Conservation (phyloP, 2,888 invertebrate species). For the Empis livida region DNA sequence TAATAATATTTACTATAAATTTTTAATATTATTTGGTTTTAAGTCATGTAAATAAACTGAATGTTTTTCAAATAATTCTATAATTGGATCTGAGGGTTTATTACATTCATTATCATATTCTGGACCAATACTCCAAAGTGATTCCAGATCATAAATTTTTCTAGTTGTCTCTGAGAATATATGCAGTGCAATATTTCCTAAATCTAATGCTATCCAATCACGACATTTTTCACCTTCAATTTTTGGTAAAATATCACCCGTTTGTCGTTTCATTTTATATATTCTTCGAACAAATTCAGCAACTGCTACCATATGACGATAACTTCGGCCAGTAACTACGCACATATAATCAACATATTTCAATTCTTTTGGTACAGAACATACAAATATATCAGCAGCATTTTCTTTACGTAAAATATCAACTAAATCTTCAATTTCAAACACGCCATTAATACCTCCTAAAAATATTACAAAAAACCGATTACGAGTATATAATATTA, state of each 20-base stretch:
- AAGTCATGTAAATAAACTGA: conserved; percentile 46
- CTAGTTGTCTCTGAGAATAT: conserved; percentile 63
- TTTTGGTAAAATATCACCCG: conserved; percentile 52
- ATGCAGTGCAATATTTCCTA: conserved; percentile 87
- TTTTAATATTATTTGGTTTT: conserved; percentile 37
- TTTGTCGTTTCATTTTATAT: conserved; percentile 55
- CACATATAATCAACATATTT: conserved; percentile 79
- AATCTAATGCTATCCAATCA: conserved; percentile 83
- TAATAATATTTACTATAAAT: background rate
- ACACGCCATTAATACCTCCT: conserved; percentile 78
- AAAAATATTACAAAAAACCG: too few species aligned
- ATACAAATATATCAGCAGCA: conserved; percentile 68
- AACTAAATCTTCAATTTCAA: conserved; percentile 76
- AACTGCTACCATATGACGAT: conserved; percentile 58
- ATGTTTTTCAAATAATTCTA: conserved; percentile 54
- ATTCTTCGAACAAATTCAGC: conserved; percentile 62
- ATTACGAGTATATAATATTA: too few species aligned
- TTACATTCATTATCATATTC: conserved; percentile 61
- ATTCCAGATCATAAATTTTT: conserved; percentile 71
- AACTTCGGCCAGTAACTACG: conserved; percentile 60
- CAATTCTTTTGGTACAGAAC: conserved; percentile 54
- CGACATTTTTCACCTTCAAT: conserved; percentile 64
- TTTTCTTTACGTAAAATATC: conserved; percentile 63
- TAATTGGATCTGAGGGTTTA: conserved; percentile 44
- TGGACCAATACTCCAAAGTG: conserved; percentile 77